Evolutionary conservation across 2,797 vertebrate genomes (phyloP), one percentile per base, ranked within the genome.

Genomic region (Xenentodon cancila): DNA sequence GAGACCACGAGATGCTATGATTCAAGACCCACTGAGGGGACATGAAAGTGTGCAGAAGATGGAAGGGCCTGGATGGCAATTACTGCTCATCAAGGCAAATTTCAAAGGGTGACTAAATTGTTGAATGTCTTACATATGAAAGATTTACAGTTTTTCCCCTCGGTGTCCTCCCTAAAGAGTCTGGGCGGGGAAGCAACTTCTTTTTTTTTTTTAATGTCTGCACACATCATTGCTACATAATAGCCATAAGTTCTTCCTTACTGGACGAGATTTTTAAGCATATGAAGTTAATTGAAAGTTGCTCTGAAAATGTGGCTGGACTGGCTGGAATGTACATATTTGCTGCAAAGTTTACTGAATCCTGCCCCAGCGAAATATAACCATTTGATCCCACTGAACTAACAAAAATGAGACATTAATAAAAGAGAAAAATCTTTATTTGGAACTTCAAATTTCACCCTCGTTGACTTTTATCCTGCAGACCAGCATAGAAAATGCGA

Each of bases 11-110:
- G 68, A 61, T 79, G 82, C 72, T 64, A 46, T 85, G 84, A 91
- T 88, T 92, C 88, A 88, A 88, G 82, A 83, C 77, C 77, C 81
- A 77, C 77, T 68, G 80, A 88, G 87, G 86, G 83, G 74, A 90
- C 83, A 84, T 90, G 84, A 91, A 93, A 91, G 84, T 79, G 79
- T 80, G 71, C 57, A 70, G 63, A 81, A 83, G 86, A 89, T 86
- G 81, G 84, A 85, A 57, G 68, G 63, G 79, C 74, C 84, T 67
- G 72, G 67, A 75, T 64, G 54, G 84, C 72, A 88, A 91, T 90
- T 88, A 87, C 80, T 73, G 77, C 81, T 87, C 86, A 88, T 92
- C 86, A 84, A 85, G 86, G 73, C 25, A 59, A 9, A 59, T 90
- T 88, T 89, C 84, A 89, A 90, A 91, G 84, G 58, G 75, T 71